phyloP scores from a whole-genome alignment of 2,888 invertebrate genomes.

The Epinotia nisella region DNA sequence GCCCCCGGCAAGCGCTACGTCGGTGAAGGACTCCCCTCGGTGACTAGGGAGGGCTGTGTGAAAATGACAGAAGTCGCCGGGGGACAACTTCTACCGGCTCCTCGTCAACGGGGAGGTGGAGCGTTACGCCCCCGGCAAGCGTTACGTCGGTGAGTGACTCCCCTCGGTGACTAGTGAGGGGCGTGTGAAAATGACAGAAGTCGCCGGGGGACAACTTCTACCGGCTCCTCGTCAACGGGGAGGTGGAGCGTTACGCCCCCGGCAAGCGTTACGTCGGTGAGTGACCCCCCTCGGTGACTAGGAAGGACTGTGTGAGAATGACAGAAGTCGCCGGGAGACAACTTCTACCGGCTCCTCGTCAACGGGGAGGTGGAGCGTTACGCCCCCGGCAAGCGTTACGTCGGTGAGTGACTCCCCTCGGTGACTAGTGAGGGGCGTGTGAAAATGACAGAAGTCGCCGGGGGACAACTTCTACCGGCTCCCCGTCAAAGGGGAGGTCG shows the following conservation, averaged over 20 bases:
- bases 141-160: conserved; percentile 89
- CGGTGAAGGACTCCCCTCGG: no score
- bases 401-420: conserved; percentile 80
- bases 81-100: conserved; percentile 93
- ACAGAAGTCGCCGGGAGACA: conserved; percentile 89
- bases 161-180: neutral
- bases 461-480: no score
- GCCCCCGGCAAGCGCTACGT: conserved; percentile 84
- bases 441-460: conserved; percentile 82
- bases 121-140: conserved; percentile 92
- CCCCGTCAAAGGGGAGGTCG: no score
- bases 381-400: conserved; percentile 92
- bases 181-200: no score
- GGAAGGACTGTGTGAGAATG: conserved; percentile 41
- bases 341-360: conserved; percentile 92
- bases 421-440: conserved; percentile 43
- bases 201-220: conserved; percentile 92
- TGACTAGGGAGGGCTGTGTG: no score
- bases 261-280: conserved; percentile 92
- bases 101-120: conserved; percentile 91
- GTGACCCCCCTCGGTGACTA: conserved; percentile 47
- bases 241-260: conserved; percentile 92
- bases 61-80: no score
- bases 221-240: conserved; percentile 91
- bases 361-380: conserved; percentile 93